Base-by-base conservation (phyloP, 2,797 vertebrate species). In the Phrynocephalus forsythii region DNA sequence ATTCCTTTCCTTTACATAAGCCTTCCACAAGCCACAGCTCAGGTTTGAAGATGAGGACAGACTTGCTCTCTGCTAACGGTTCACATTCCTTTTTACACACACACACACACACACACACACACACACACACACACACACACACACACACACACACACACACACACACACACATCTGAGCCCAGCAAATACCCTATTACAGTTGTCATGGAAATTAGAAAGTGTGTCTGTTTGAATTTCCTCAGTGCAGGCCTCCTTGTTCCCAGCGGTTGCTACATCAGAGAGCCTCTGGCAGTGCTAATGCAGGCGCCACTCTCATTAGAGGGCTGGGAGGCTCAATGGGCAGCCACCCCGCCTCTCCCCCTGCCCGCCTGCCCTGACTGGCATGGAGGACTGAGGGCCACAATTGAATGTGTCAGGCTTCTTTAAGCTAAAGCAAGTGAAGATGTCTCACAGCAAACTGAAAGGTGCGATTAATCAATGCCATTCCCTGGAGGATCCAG, bases 381-480 rank as follows among this genome's bases (percentile, higher is more conserved):
- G 73, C 0, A 33, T 88, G 0, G 28, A 56, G 63, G 79, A 77
- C 63, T 0, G 0, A 88, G 71, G n/a, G 90, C 88, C 2, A 0
- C 0, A 10, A 6, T 60, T 3, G 72, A 85, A 68, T 0, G 0
- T 20, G 86, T 3, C 67, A 15, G 80, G 3, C 1, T 0, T 85
- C 0, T 0, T 76, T 84, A 89, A 28, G 86, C 79, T 72, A 0
- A 3, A 71, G 81, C 33, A 79, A 86, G 88, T 86, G 86, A 77
- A 82, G 91, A 90, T 88, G 84, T 86, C 91, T 89, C 3, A 0
- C 79, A 0, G 84, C 13, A 24, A 82, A 83, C 88, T 94, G 95
- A 95, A 92, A 95, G 92, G 91, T 95, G 93, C 16, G 91, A 95
- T 96, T 96, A 95, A 94, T 97, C 96, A 95, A 7, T 63, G 79